Base-by-base conservation (phyloP, 1,140 invertebrate species). In the Ridgeia piscesae region DNA sequence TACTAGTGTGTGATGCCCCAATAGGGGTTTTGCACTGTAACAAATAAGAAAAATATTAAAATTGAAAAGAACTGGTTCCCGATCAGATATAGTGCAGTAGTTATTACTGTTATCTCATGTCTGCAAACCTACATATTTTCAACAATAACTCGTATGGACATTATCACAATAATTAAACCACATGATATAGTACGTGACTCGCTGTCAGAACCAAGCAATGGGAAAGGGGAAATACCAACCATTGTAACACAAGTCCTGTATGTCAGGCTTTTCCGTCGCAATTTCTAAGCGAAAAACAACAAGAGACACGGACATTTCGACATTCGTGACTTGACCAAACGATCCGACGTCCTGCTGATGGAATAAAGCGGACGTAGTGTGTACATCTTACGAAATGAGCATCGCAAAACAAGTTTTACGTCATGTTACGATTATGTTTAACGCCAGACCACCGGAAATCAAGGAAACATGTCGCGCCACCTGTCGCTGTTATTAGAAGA, bases 241-340 rank as follows among this genome's bases (percentile, higher is more conserved):
- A 31, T 77, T 77, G 58, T 77, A 77, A 77, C 17, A 77, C 58
- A 77, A 77, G 58, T 77, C 58, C 58, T 77, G 58, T 77, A 77
- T 77, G 11, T 77, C 58, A 21, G 58, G 58, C 11, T 31, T 0
- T 77, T 77, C 58, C 27, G 58, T 77, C 58, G 58, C 58, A 1
- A 77, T 77, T 77, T 77, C 58, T 77, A 77, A 77, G 58, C 58
- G 58, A 31, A 77, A 77, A 77, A 77, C 58, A 77, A 77, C 58
- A 21, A 77, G 58, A 77, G 58, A 77, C 58, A 77, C 58, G 58
- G 58, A 77, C 58, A 77, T 77, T 77, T 77, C 58, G 58, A 77
- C 58, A 77, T 77, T 77, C 58, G 58, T 77, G 14, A 17, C 58
- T 77, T 77, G 58, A 77, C 27, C 6, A 77, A 77, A 77, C 58